Evolutionary conservation across 2,888 invertebrate genomes (phyloP).

Genomic region (Parascotia fuliginaria): DNA sequence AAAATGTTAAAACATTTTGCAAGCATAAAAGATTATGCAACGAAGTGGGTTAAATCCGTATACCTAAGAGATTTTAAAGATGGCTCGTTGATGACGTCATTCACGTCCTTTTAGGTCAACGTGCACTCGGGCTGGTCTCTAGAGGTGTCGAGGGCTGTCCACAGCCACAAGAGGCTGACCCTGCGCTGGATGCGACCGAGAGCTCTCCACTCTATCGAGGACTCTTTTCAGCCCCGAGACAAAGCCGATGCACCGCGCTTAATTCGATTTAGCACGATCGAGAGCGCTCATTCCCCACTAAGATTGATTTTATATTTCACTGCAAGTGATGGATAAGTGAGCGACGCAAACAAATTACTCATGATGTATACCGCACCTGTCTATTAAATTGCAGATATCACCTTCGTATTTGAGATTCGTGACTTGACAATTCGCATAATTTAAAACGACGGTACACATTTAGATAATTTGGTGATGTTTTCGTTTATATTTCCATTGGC

Average conservation of each 20-base stretch:
- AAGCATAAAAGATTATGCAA: slow-evolving; percentile 19
- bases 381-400: background rate
- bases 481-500: background rate
- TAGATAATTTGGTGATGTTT: background rate
- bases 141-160: slow-evolving; percentile 47
- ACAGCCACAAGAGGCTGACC: slow-evolving; percentile 48
- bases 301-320: slow-evolving; percentile 25
- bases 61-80: slow-evolving; percentile 27
- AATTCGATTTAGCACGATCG: slow-evolving; percentile 38
- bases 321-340: slow-evolving; percentile 15
- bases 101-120: slow-evolving; percentile 59
- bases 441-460: background rate
- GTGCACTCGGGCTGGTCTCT: slow-evolving; percentile 55
- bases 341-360: slow-evolving; percentile 6
- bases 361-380: slow-evolving; percentile 8
- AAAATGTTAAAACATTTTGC: background rate
- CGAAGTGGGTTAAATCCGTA: slow-evolving; percentile 31
- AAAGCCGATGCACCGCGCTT: slow-evolving; percentile 50
- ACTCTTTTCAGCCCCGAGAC: slow-evolving; percentile 37
- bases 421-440: slow-evolving; percentile 4
- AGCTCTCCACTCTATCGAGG: slow-evolving; percentile 44
- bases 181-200: slow-evolving; percentile 42
- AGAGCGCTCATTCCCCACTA: slow-evolving; percentile 23
- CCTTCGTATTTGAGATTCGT: slow-evolving; percentile 2
- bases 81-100: slow-evolving; percentile 52